Conservation (phyloP, 1,140 invertebrate genomes). For the Paraescarpia echinospica region DNA sequence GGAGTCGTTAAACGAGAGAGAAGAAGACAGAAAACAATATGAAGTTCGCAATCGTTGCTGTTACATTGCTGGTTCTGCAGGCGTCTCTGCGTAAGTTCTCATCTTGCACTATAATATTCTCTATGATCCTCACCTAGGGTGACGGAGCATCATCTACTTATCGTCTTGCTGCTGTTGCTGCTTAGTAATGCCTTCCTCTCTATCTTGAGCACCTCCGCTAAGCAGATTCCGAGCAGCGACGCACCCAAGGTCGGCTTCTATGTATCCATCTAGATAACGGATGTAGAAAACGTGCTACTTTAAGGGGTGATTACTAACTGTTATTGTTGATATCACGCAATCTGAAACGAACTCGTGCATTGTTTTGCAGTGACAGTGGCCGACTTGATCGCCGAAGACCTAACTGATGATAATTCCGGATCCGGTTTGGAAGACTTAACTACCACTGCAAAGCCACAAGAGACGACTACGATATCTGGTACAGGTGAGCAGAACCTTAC, state of each 20-base stretch:
- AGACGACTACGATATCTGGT: no score
- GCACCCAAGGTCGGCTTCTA: not conserved
- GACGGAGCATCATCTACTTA: not conserved
- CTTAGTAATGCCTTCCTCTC: not conserved
- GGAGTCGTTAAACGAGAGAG: no score
- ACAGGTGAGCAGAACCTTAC: not conserved
- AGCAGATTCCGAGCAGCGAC: not conserved
- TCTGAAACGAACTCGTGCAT: not conserved
- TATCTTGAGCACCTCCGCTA: not conserved
- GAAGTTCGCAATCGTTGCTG: not conserved
- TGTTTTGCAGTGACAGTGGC: not conserved
- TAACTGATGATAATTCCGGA: not conserved
- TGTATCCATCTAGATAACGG: not conserved
- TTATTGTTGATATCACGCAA: not conserved
- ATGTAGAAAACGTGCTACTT: not conserved
- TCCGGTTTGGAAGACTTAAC: not conserved
- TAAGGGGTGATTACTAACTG: no score
- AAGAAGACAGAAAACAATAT: not conserved
- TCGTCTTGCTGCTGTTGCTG: not conserved
- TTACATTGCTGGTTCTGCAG: not conserved
- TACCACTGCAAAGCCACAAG: not conserved
- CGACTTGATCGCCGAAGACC: not conserved
- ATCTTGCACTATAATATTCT: not conserved
- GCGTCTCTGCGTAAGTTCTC: constrained; percentile 3
- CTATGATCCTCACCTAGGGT: not conserved